phyloP scores from a whole-genome alignment of 2,888 invertebrate genomes.

The Aphodius granarius region DNA sequence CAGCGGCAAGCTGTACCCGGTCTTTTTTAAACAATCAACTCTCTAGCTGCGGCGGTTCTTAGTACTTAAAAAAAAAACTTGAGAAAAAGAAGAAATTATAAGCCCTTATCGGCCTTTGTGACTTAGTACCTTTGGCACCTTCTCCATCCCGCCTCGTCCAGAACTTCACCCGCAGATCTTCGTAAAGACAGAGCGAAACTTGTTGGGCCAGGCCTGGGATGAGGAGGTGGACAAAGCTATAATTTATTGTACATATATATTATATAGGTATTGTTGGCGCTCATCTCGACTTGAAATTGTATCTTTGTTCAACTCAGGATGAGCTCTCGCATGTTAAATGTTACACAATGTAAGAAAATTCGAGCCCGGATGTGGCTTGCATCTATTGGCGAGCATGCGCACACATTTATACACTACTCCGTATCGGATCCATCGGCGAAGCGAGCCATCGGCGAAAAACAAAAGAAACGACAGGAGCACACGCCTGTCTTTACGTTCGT shows the following conservation, averaged over 20 bases:
- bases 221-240: constrained; percentile 27
- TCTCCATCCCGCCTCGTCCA: too few species aligned
- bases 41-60: constrained; percentile 15
- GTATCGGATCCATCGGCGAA: constrained; percentile 50
- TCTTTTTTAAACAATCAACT: constrained; percentile 7
- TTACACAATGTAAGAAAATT: constrained; percentile 16
- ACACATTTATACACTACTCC: constrained; percentile 53
- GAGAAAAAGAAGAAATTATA: neutral
- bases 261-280: neutral
- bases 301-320: neutral
- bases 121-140: constrained; percentile 27
- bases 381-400: constrained; percentile 48
- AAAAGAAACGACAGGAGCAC: constrained; percentile 29
- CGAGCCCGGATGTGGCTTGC: constrained; percentile 31
- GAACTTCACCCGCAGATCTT: too few species aligned
- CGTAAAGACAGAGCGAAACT: too few species aligned
- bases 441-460: constrained; percentile 18
- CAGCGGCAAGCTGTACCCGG: constrained; percentile 36
- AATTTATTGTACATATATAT: constrained; percentile 19
- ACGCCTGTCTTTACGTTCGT: constrained; percentile 13
- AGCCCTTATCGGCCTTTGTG: constrained; percentile 32
- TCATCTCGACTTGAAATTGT: neutral
- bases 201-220: too few species aligned
- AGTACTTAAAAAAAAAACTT: constrained; percentile 19
- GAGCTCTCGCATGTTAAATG: neutral